Evolutionary conservation across 1,140 invertebrate genomes (phyloP).

Genomic region (Drosophila nasuta): DNA sequence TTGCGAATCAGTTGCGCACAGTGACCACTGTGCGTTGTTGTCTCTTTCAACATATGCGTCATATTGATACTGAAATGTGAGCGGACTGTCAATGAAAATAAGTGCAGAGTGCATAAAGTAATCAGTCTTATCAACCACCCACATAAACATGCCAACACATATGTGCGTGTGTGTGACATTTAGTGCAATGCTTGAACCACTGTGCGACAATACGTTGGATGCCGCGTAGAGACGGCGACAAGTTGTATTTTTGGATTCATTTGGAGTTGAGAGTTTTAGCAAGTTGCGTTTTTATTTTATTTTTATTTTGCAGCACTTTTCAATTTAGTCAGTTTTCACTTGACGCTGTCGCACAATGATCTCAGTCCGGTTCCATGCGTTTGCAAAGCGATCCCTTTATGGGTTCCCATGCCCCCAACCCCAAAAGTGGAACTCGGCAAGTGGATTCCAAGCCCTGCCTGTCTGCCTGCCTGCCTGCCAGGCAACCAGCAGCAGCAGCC

Average conservation of each 20-base stretch:
- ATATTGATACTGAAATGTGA: slow-evolving; percentile 25
- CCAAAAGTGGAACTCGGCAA: neutral
- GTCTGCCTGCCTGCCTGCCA: too few relatives aligned
- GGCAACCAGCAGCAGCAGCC: neutral
- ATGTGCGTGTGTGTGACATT: neutral
- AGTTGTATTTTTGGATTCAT: slow-evolving; percentile 42
- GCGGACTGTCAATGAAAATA: neutral
- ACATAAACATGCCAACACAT: neutral
- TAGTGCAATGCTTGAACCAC: slow-evolving; percentile 12
- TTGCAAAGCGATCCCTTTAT: slow-evolving; percentile 29
- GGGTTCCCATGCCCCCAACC: slow-evolving; percentile 7
- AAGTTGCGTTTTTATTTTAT: neutral
- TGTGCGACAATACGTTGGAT: slow-evolving; percentile 28
- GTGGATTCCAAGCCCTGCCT: neutral
- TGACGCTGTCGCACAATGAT: slow-evolving; percentile 34
- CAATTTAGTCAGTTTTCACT: slow-evolving; percentile 38
- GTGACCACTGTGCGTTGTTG: neutral
- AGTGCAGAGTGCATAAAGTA: neutral
- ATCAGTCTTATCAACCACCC: neutral
- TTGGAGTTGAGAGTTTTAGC: slow-evolving; percentile 26
- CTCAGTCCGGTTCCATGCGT: slow-evolving; percentile 11
- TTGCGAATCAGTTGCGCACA: slow-evolving; percentile 32
- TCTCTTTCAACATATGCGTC: slow-evolving; percentile 5
- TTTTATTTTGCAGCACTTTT: slow-evolving; percentile 11
- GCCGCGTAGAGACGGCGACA: neutral